A percentile compares a stretch with the other conserved stretches of the same genome.
phyloP scores from a whole-genome alignment of 1,140 invertebrate species.

The Vanessa atalanta region DNA sequence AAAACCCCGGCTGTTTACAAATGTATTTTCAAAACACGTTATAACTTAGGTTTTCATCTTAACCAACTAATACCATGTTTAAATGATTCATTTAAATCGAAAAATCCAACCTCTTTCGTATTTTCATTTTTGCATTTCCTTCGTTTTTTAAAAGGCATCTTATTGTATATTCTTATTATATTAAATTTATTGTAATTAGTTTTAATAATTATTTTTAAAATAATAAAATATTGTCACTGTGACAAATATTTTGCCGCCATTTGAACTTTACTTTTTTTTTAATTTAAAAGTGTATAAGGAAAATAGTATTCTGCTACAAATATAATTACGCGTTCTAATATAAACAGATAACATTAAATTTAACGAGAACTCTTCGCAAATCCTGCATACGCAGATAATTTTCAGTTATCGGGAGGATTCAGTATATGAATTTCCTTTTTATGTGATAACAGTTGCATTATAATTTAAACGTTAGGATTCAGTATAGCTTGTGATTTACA shows the following conservation, averaged over 20 bases:
- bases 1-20: too few species aligned
- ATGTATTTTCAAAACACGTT: too few species aligned
- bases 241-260: conserved; percentile 1
- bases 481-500: conserved; percentile 55
- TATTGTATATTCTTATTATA: too few species aligned
- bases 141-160: conserved; percentile 26
- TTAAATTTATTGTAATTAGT: neutral
- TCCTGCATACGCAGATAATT: conserved; percentile 52
- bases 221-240: neutral
- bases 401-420: conserved; percentile 59
- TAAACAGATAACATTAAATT: conserved; percentile 25
- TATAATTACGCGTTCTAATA: neutral
- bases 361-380: conserved; percentile 36
- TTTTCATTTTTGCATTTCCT: conserved; percentile 19
- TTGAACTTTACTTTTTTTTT: conserved; percentile 9
- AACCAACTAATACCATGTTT: neutral
- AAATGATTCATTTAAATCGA: neutral
- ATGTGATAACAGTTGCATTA: conserved; percentile 48
- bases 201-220: neutral
- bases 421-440: conserved; percentile 58
- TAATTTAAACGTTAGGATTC: conserved; percentile 43
- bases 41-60: too few species aligned
- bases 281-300: neutral
- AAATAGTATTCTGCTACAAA: conserved; percentile 11
- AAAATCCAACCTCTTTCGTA: neutral